Evolutionary conservation across 2,888 invertebrate species (phyloP), one percentile per base, ranked within the genome.

Genomic region (Clusia tigrina): DNA sequence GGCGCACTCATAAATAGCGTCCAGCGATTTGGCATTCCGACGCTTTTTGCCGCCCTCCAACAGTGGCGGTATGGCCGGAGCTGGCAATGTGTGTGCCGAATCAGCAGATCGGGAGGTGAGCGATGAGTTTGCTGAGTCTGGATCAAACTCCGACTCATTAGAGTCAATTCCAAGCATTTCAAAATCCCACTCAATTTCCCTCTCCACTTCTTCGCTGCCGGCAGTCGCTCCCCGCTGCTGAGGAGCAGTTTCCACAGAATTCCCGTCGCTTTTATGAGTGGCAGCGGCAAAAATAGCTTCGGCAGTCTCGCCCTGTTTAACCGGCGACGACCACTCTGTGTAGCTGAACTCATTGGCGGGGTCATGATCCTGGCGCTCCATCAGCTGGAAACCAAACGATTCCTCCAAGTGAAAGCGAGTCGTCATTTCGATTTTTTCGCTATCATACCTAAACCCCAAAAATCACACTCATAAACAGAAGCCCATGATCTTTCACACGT

Each of bases 391-490:
- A 17, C 72, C 70, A 58, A 78, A 59, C 42, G 75, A 69, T 37
- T 66, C 61, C 69, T 79, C 79, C 23, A 79, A 56, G 25, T 76
- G 65, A 55, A 65, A 67, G 2, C 79, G 69, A 3, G 74, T 77
- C 10, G 74, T 73, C 62, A 79, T 77, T 20, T 78, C 66, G 65
- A 78, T 76, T 2, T 66, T 65, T 62, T 78, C 76, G 65, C 76
- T 77, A 53, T 78, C 75, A 63, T 79, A 78, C 77, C 79, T 78
- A 25, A 1, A 17, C 10, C 3, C 18, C 10, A 38, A 17, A 3
- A 3, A 38, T 17, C 6, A 1, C 9, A 26, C 24, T 24, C 5
- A 17, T 26, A 32, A 26, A 15, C 25, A 51, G 9, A 51, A 25
- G 18, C n/a, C n/a, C n/a, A n/a, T n/a, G n/a, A n/a, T n/a, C n/a